A percentile compares a stretch with the other conserved stretches of the same genome.
Evolutionary conservation across 2,797 vertebrate species (phyloP).

Genomic region (Emys orbicularis): DNA sequence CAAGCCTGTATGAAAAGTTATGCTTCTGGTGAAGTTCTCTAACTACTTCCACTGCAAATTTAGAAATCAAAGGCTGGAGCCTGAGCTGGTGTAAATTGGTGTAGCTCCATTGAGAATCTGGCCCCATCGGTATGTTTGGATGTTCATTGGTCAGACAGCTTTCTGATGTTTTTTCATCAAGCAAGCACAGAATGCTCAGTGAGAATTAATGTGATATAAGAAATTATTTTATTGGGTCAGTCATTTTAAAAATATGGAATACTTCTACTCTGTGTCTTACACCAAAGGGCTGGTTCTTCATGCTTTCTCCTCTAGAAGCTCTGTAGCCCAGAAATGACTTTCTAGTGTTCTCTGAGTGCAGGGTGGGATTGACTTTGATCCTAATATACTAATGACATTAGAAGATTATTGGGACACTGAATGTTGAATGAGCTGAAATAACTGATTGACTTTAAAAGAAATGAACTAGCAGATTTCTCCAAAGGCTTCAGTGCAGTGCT

Average conservation of each 20-base stretch:
- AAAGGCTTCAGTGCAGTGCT: neutral
- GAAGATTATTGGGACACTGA: neutral
- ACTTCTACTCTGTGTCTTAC: neutral
- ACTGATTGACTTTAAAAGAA: neutral
- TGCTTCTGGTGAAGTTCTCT: neutral
- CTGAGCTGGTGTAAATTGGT: neutral
- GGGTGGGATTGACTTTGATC: neutral
- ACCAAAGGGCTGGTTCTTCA: rapidly evolving
- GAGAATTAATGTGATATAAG: neutral
- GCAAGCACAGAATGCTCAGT: neutral
- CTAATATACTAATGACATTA: neutral
- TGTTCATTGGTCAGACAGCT: neutral
- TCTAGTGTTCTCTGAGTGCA: neutral
- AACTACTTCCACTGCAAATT: neutral
- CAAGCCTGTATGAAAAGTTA: neutral
- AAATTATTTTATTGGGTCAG: neutral
- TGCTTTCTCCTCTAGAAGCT: neutral
- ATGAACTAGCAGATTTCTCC: neutral
- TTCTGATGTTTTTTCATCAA: neutral
- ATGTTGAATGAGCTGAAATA: neutral
- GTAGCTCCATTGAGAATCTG: neutral
- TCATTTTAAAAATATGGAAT: neutral
- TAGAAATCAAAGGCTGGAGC: neutral
- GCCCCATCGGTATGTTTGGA: neutral
- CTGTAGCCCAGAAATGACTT: neutral